A percentile compares a stretch with the other conserved stretches of the same genome.
phyloP scores from a whole-genome alignment of 2,797 vertebrate species.

The Microhierax caerulescens region DNA sequence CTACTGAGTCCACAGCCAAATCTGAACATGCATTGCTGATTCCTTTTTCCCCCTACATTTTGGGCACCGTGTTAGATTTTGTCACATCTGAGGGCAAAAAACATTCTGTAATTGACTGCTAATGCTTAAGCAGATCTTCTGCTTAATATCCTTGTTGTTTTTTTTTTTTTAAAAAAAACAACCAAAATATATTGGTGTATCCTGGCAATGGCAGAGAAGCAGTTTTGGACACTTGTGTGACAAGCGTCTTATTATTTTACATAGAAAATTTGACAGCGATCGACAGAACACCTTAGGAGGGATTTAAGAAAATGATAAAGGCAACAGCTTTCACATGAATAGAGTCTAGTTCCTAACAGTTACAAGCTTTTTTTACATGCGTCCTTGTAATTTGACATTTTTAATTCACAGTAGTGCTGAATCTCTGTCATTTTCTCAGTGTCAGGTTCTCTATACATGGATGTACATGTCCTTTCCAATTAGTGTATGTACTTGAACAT shows the following conservation, averaged over 20 bases:
- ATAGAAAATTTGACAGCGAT: slow-evolving; percentile 74
- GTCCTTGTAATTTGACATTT: slow-evolving; percentile 79
- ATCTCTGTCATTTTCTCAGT: slow-evolving; percentile 74
- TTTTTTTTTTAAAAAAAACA: slow-evolving; percentile 32
- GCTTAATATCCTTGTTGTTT: slow-evolving; percentile 46
- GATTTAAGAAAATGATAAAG: slow-evolving; percentile 72
- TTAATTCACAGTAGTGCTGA: slow-evolving; percentile 72
- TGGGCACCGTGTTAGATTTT: slow-evolving; percentile 31
- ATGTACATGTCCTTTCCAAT: slow-evolving; percentile 77
- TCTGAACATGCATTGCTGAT: not conserved
- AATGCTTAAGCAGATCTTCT: slow-evolving; percentile 33
- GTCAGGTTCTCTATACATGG: slow-evolving; percentile 61
- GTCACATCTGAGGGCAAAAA: not conserved
- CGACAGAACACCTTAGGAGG: slow-evolving; percentile 78
- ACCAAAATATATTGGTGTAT: slow-evolving; percentile 22
- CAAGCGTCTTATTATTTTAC: slow-evolving; percentile 70
- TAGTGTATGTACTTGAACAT: slow-evolving; percentile 74
- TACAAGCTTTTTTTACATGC: slow-evolving; percentile 73
- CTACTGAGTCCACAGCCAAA: slow-evolving; percentile 34
- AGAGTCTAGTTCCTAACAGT: slow-evolving; percentile 71
- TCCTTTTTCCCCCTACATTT: not conserved
- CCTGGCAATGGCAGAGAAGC: slow-evolving; percentile 57
- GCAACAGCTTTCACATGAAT: slow-evolving; percentile 49
- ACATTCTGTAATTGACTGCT: slow-evolving; percentile 27
- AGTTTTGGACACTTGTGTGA: slow-evolving; percentile 75